phyloP scores from a whole-genome alignment of 2,888 invertebrate species.

The Lasioglossum malachurum region DNA sequence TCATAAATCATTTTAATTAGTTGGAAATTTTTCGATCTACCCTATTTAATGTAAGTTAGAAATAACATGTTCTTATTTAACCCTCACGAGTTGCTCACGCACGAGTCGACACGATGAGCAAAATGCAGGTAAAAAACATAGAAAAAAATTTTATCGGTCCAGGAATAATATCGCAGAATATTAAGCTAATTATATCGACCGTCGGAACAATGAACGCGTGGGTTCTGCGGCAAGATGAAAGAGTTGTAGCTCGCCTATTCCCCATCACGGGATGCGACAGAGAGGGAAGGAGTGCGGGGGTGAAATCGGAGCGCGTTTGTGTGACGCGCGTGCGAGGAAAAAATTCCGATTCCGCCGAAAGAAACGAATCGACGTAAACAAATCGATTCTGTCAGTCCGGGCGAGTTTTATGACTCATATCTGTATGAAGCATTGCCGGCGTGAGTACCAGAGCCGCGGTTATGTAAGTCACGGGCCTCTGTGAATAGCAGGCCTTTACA shows the following conservation, averaged over 20 bases:
- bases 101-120: too few relatives aligned
- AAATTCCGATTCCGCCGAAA: background rate
- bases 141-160: background rate
- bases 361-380: conserved; percentile 48
- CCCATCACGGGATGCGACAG: background rate
- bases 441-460: conserved; percentile 11
- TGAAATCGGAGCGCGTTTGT: background rate
- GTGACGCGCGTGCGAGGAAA: background rate
- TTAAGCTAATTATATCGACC: background rate
- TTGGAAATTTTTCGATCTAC: too few relatives aligned
- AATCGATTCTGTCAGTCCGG: conserved; percentile 43
- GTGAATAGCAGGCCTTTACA: conserved; percentile 54
- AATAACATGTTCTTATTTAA: too few relatives aligned
- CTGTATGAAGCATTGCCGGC: conserved; percentile 38
- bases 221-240: background rate
- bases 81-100: too few relatives aligned
- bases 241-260: background rate
- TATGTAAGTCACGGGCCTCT: conserved; percentile 56
- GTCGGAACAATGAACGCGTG: background rate
- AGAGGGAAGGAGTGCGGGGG: background rate
- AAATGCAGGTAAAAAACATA: too few relatives aligned
- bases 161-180: background rate
- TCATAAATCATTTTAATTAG: too few relatives aligned
- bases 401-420: conserved; percentile 49
- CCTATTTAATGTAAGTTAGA: too few relatives aligned